Base-by-base conservation (phyloP, 2,888 invertebrate species). In the Beris chalybata region DNA sequence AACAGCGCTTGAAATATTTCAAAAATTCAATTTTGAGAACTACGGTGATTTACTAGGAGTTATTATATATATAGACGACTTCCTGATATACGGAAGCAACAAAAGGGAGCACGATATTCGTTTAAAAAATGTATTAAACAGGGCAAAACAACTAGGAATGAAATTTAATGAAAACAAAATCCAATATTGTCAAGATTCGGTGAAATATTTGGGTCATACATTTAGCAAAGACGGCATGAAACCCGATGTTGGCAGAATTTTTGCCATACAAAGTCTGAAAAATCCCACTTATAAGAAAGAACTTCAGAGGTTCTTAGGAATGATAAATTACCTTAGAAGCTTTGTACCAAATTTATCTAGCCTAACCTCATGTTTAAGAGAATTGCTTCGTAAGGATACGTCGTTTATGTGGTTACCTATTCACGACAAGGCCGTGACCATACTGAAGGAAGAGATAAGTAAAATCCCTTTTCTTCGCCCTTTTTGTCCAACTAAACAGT, bases 51-150 rank as follows among this genome's bases (percentile, higher is more conserved):
- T 72, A 22, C 48, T 67, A 9, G 71, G 68, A 67, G 72, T 78
- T 54, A 7, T 73, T 61, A 59, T 79, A 53, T 74, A 78, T 70
- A 71, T 76, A 70, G 71, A 79, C 71, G 70, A 76, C 71, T 67
- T 77, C 66, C 45, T 71, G 2, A 65, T 71, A 54, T 53, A 45
- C 1, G 64, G 65, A 9, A 55, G 59, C 22, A 68, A 44, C 15
- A 48, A 63, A 44, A 47, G 67, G 38, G 65, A 74, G 64, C 74
- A 74, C 69, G 72, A 74, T 66, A 5, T 65, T 54, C 73, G 70
- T 44, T 64, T 75, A 29, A 56, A 67, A 38, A 12, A 66, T 64
- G 73, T 76, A 2, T 47, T 76, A 53, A 64, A 73, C 5, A 67
- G 71, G 52, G 74, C 73, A n/a, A 69, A 48, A 48, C 5, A 13